Percentiles rank a stretch among this genome's conserved stretches.
These are phyloP conservation scores for Anarrhichthys ocellatus DNA, from an alignment of 2,113 vertebrate species.

Conservation along the genomic window DNA sequence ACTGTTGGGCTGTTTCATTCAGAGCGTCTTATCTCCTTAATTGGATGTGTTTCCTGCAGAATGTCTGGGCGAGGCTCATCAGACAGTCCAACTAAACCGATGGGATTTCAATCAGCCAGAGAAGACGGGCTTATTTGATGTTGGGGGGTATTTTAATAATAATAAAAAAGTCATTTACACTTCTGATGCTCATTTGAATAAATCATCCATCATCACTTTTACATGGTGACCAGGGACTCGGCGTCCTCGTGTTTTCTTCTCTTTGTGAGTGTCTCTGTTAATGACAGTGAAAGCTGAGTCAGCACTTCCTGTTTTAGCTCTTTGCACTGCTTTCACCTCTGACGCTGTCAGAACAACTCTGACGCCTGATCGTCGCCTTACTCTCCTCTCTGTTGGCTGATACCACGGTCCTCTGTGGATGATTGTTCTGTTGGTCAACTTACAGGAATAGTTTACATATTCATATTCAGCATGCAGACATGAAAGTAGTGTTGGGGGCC, in stretches of 20 bases:
- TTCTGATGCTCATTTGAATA: background rate
- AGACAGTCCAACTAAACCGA: slow-evolving; percentile 20
- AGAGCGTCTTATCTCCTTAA: slow-evolving; percentile 60
- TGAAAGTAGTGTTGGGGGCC: background rate
- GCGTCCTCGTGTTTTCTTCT: slow-evolving; percentile 7
- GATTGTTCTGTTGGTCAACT: background rate
- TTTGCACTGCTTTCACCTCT: background rate
- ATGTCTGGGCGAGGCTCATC: slow-evolving; percentile 51
- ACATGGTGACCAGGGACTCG: background rate
- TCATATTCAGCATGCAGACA: background rate
- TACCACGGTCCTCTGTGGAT: background rate
- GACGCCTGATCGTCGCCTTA: background rate
- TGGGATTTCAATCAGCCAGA: slow-evolving; percentile 11
- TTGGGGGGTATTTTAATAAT: slow-evolving; percentile 12
- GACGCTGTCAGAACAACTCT: background rate
- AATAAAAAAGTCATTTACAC: background rate
- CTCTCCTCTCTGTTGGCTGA: background rate
- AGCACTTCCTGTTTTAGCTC: slow-evolving; percentile 8
- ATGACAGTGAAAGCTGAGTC: slow-evolving; percentile 8
- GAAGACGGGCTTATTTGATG: background rate
- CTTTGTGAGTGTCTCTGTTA: background rate
- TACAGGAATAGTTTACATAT: background rate
- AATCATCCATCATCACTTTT: background rate
- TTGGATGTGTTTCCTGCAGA: slow-evolving; percentile 55
- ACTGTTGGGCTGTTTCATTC: background rate